phyloP scores from a whole-genome alignment of 2,797 vertebrate species.

The Hydrophis major region DNA sequence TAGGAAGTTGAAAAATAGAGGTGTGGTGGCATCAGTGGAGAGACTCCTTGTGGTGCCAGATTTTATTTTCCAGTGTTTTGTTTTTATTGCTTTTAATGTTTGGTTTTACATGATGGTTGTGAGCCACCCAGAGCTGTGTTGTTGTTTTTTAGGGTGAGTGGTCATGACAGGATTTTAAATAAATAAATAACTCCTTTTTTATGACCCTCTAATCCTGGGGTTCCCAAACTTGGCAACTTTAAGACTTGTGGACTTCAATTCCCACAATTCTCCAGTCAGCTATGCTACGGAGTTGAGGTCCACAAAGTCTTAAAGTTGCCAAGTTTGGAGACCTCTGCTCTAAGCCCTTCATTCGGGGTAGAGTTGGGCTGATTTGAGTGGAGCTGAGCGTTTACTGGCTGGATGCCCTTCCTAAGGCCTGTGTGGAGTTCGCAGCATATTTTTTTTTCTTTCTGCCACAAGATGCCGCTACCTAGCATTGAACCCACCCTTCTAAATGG shows the following conservation, averaged over 20 bases:
- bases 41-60: not conserved
- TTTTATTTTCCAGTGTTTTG: not conserved
- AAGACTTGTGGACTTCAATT: no score
- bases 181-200: not conserved
- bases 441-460: not conserved
- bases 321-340: not conserved
- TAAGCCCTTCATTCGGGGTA: not conserved
- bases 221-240: no score
- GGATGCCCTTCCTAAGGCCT: not conserved
- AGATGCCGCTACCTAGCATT: not conserved
- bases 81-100: not conserved
- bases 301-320: no score
- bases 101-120: not conserved
- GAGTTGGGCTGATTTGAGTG: not conserved
- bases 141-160: not conserved
- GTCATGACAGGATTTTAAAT: not conserved
- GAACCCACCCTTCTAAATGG: not conserved
- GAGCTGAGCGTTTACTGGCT: not conserved
- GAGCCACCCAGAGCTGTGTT: not conserved
- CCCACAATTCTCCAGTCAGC: no score
- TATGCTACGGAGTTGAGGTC: no score
- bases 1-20: not conserved
- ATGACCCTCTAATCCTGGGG: not conserved
- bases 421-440: not conserved
- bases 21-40: not conserved